Percentiles rank a stretch among this genome's conserved stretches.
These are phyloP conservation scores for Poecilia velifera DNA, from an alignment of 2,797 vertebrate genomes.

Conservation along the genomic window DNA sequence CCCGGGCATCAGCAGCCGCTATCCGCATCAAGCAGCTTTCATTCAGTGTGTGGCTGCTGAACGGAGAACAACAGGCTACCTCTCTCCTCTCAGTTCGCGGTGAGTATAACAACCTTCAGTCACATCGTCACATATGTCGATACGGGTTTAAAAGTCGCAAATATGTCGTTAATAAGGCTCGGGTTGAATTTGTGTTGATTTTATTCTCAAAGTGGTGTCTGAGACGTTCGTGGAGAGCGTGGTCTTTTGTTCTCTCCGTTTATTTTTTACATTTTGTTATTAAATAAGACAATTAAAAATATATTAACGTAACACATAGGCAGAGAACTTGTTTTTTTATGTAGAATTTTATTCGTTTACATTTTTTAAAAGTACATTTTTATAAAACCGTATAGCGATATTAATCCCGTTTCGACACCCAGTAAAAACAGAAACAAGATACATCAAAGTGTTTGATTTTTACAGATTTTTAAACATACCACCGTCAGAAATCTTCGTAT, in stretches of 20 bases:
- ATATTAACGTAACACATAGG: slow-evolving; percentile 27
- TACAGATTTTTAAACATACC: not conserved
- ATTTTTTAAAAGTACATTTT: slow-evolving; percentile 2
- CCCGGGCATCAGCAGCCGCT: slow-evolving; percentile 26
- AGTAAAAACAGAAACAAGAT: not conserved
- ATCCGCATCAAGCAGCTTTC: slow-evolving; percentile 58
- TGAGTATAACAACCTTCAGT: slow-evolving; percentile 69
- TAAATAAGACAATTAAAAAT: slow-evolving; percentile 41
- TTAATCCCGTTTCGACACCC: slow-evolving; percentile 1
- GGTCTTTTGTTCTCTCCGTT: slow-evolving; percentile 76
- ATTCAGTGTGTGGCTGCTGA: slow-evolving; percentile 73
- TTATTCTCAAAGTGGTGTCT: slow-evolving; percentile 53
- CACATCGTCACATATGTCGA: not conserved
- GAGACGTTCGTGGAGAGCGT: slow-evolving; percentile 64
- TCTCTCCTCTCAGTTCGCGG: slow-evolving; percentile 62
- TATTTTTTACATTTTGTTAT: slow-evolving; percentile 47
- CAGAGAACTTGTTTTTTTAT: slow-evolving; percentile 10
- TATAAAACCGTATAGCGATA: slow-evolving; percentile 5
- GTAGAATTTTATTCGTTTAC: not conserved
- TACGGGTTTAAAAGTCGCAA: not conserved
- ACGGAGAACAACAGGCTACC: slow-evolving; percentile 77
- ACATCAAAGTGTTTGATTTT: not conserved
- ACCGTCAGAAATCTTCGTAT: slow-evolving; percentile 4
- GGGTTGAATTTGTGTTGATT: not conserved
- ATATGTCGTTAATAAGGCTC: not conserved